These are phyloP conservation scores for Cryptotermes secundus DNA, from an alignment of 1,140 invertebrate genomes.

Conservation along the genomic window DNA sequence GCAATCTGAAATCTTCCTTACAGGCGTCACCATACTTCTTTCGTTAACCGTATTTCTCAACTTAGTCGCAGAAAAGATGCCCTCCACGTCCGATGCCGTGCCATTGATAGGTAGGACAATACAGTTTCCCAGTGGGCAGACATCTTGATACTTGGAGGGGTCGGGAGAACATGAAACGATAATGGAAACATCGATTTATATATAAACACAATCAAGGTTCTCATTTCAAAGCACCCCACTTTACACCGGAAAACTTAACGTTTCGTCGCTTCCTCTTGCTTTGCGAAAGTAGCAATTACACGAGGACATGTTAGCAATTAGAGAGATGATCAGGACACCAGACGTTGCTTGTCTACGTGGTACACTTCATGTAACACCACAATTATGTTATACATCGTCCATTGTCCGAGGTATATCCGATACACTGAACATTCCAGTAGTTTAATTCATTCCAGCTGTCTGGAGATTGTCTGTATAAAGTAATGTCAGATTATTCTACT, in stretches of 20 bases:
- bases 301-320: not conserved
- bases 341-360: too few species aligned
- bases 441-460: too few species aligned
- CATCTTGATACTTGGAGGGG: conserved; percentile 47
- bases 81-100: conserved; percentile 90
- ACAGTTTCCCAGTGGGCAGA: conserved; percentile 23
- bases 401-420: too few species aligned
- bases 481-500: too few species aligned
- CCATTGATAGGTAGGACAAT: conserved; percentile 82
- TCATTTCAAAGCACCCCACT: not conserved
- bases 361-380: too few species aligned
- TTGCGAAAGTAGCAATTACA: not conserved
- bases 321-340: not conserved
- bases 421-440: too few species aligned
- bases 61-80: conserved; percentile 92
- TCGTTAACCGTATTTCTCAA: conserved; percentile 99
- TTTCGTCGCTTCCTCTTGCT: not conserved
- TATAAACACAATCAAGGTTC: not conserved
- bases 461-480: too few species aligned
- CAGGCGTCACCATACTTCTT: conserved; percentile 99
- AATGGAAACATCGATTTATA: not conserved
- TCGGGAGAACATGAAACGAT: conserved; percentile 39
- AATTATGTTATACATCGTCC: too few species aligned
- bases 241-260: not conserved
- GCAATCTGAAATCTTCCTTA: conserved; percentile 53